Evolutionary conservation across 2,797 vertebrate species (phyloP).

Genomic region (Platyrinchus mystaceus): DNA sequence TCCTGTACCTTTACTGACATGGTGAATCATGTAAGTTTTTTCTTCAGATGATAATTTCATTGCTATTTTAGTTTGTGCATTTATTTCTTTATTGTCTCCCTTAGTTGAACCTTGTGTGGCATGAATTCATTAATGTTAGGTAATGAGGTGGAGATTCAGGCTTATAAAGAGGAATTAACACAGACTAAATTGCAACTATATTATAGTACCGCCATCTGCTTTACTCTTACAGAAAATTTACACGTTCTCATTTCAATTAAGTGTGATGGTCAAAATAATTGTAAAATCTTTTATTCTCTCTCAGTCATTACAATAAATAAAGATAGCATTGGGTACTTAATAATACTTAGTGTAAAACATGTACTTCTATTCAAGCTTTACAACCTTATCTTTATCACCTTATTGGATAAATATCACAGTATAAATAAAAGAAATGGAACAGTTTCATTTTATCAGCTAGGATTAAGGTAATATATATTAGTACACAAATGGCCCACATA

Average conservation of each 20-base stretch:
- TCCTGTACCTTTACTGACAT: constrained; percentile 51
- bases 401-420: not conserved
- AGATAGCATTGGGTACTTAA: constrained; percentile 17
- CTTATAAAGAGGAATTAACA: constrained; percentile 66
- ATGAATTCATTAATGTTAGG: constrained; percentile 67
- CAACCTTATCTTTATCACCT: not conserved
- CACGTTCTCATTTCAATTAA: constrained; percentile 62
- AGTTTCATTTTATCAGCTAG: not conserved
- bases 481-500: not conserved
- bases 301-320: constrained; percentile 42
- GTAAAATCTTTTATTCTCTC: constrained; percentile 32
- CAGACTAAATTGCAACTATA: constrained; percentile 36
- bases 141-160: constrained; percentile 66
- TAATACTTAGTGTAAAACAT: constrained; percentile 23
- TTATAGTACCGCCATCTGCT: constrained; percentile 50
- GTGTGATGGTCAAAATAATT: constrained; percentile 59
- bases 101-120: constrained; percentile 49
- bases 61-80: constrained; percentile 18
- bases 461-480: not conserved
- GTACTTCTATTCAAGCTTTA: constrained; percentile 5
- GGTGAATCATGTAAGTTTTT: constrained; percentile 45
- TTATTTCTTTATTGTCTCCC: constrained; percentile 55
- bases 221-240: constrained; percentile 42
- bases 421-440: constrained; percentile 11
- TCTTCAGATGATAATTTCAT: constrained; percentile 55